phyloP scores from a whole-genome alignment of 2,797 vertebrate species.

The Naso thynnoides region DNA sequence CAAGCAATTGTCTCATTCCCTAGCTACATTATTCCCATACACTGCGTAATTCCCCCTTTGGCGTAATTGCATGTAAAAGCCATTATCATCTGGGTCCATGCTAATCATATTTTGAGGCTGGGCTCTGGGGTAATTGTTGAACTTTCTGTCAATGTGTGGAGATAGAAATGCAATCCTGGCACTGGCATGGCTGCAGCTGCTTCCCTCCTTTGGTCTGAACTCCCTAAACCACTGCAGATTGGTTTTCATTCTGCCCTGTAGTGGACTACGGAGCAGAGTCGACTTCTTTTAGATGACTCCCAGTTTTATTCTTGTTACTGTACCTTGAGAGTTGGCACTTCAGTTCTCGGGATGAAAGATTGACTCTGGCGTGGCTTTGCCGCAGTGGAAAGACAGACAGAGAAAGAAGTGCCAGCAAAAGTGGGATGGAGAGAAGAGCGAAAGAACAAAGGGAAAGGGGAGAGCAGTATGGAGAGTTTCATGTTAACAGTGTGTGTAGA shows the following conservation, averaged over 20 bases:
- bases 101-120: slow-evolving; percentile 80
- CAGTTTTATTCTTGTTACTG: slow-evolving; percentile 67
- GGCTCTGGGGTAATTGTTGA: slow-evolving; percentile 72
- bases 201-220: slow-evolving; percentile 68
- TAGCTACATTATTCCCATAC: slow-evolving; percentile 71
- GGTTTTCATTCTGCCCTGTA: slow-evolving; percentile 71
- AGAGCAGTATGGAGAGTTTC: slow-evolving; percentile 55
- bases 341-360: slow-evolving; percentile 65
- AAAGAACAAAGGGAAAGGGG: slow-evolving; percentile 49
- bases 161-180: slow-evolving; percentile 78
- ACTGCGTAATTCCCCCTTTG: slow-evolving; percentile 68
- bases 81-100: slow-evolving; percentile 78
- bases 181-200: slow-evolving; percentile 73
- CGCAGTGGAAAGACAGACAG: slow-evolving; percentile 36
- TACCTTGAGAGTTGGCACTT: slow-evolving; percentile 66
- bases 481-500: slow-evolving; percentile 56
- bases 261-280: slow-evolving; percentile 44
- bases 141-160: slow-evolving; percentile 76
- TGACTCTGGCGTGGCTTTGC: slow-evolving; percentile 55
- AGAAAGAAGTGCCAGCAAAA: slow-evolving; percentile 19
- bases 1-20: slow-evolving; percentile 71
- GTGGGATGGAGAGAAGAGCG: slow-evolving; percentile 29
- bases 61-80: slow-evolving; percentile 81
- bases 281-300: slow-evolving; percentile 66
- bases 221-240: slow-evolving; percentile 66